These are phyloP conservation scores for Sula dactylatra DNA, from an alignment of 2,113 vertebrate species.

Conservation along the genomic window DNA sequence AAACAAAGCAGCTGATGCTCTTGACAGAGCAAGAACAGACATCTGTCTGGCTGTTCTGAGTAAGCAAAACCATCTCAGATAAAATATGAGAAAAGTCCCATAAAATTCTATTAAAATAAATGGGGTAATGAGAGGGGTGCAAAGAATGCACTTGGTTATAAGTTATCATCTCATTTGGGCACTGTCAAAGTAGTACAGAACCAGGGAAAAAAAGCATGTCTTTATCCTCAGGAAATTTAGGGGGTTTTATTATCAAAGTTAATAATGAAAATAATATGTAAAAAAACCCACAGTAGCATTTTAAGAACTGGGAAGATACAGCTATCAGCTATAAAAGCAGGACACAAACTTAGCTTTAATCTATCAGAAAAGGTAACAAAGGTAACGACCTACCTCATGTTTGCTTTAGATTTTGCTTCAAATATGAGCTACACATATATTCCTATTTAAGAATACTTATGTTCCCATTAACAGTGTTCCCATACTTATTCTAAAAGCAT, in stretches of 20 bases:
- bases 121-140: background rate
- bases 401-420: background rate
- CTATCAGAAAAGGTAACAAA: background rate
- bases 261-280: background rate
- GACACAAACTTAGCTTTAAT: background rate
- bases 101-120: background rate
- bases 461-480: background rate
- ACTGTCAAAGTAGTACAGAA: background rate
- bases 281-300: background rate
- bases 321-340: background rate
- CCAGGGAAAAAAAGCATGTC: accelerated
- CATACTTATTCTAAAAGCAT: background rate
- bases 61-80: background rate
- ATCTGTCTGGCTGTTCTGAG: background rate
- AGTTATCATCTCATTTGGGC: background rate
- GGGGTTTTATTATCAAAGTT: background rate
- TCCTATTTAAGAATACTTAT: background rate
- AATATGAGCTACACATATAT: background rate
- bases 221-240: background rate
- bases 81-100: background rate
- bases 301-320: background rate
- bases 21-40: background rate
- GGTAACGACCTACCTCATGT: background rate
- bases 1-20: slow-evolving; percentile 19
- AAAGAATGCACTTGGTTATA: background rate